Base-by-base conservation (phyloP, 2,797 vertebrate species). In the Miichthys miiuy region DNA sequence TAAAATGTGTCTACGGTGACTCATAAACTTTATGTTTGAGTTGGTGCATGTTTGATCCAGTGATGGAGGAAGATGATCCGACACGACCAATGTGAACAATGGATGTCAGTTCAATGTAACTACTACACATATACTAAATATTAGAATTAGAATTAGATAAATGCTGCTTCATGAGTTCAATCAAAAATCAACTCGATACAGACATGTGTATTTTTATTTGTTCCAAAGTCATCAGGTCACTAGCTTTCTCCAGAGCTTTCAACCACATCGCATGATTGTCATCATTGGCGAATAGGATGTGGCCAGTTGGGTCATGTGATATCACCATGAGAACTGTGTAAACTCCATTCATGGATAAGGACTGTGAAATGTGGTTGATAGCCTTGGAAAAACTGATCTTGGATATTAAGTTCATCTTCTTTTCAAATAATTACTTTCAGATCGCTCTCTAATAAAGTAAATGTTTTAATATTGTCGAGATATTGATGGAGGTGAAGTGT, bases 21-120 rank as follows among this genome's bases (percentile, higher is more conserved):
- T 72, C 23, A 70, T 56, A 42, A 72, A 58, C 27, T 12, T 11
- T 46, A 9, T 30, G 23, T 52, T 66, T 47, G 17, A 74, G 62
- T 50, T 12, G 66, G 38, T 60, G 12, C 18, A 30, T 48, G 50
- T 74, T 69, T 71, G 21, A 63, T 68, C 23, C 1, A 2, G 58
- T 2, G 21, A 52, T 6, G 18, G 61, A 23, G 42, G 44, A 52
- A 25, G 21, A 54, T 64, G 18, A 64, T 68, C 41, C 42, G 20
- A 51, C 46, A 30, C n/a, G 18, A 61, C 42, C 66, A 12, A 65
- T 27, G 58, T 6, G 52, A 11, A 56, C 34, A 54, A 52, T 47
- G 9, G 14, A 41, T 18, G 44, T 57, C 44, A 47, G 5, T 27
- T 41, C 42, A 51, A 51, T 21, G 17, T 8, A 42, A 27, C 27